These are phyloP conservation scores for Acleris sparsana DNA, from an alignment of 2,888 invertebrate genomes.

Conservation along the genomic window DNA sequence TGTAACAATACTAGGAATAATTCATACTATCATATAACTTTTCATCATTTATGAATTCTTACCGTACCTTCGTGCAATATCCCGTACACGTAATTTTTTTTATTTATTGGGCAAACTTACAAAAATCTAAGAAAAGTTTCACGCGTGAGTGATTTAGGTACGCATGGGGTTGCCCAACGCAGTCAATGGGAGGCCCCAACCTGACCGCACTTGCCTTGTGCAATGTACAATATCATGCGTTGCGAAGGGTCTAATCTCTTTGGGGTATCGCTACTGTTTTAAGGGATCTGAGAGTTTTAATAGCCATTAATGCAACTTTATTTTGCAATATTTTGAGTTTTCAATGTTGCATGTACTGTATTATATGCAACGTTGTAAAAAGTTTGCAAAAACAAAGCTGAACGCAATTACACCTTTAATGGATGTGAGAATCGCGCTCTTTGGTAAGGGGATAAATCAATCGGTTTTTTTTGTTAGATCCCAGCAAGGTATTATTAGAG, in stretches of 20 bases:
- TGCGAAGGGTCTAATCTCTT: constrained; percentile 26
- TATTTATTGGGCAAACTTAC: constrained; percentile 11
- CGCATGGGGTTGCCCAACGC: constrained; percentile 21
- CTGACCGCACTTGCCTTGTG: constrained; percentile 21
- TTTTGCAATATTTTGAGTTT: not conserved
- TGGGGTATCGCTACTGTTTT: constrained; percentile 28
- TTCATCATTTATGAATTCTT: too few relatives aligned
- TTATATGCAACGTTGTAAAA: too few relatives aligned
- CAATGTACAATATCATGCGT: constrained; percentile 27
- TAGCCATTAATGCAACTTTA: not conserved
- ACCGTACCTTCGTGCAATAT: not conserved
- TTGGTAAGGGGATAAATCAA: constrained; percentile 24
- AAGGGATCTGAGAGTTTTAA: constrained; percentile 17
- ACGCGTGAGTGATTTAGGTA: constrained; percentile 26
- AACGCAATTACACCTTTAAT: not conserved
- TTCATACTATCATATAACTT: too few relatives aligned
- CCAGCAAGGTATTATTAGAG: constrained; percentile 7
- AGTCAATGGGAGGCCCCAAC: constrained; percentile 17
- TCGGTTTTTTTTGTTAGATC: constrained; percentile 19
- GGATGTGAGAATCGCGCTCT: constrained; percentile 20
- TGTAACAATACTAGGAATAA: too few relatives aligned
- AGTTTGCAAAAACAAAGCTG: not conserved
- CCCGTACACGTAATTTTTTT: constrained; percentile 16
- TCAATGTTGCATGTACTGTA: too few relatives aligned
- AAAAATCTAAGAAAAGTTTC: constrained; percentile 25